Conservation (phyloP, 1,140 invertebrate genomes). For the Aporrectodea caliginosa region DNA sequence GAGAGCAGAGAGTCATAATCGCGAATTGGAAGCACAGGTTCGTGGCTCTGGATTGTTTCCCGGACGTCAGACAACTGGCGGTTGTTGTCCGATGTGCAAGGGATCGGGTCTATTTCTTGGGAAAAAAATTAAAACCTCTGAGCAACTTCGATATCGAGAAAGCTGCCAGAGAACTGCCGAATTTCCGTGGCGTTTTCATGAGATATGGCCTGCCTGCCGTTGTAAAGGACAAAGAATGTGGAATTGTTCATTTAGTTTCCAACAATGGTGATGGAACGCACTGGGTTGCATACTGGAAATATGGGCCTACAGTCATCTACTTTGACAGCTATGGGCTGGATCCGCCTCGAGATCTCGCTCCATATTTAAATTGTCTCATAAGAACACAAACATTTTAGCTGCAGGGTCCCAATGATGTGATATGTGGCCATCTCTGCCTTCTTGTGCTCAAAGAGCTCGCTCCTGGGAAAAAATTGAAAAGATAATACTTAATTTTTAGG, state of each 20-base stretch:
- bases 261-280: neutral
- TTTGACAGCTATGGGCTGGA: neutral
- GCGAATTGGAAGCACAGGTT: neutral
- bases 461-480: neutral
- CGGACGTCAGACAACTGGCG: neutral
- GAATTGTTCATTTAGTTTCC: neutral
- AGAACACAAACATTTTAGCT: neutral
- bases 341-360: neutral
- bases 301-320: neutral
- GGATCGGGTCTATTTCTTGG: neutral
- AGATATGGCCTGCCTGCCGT: neutral
- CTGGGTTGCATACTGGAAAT: neutral
- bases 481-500: too few species aligned
- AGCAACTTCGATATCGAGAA: neutral
- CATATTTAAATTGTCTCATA: neutral
- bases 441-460: neutral
- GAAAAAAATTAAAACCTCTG: neutral
- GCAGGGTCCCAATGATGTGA: neutral
- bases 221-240: neutral
- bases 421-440: neutral
- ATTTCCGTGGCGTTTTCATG: neutral
- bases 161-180: neutral
- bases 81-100: neutral
- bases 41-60: neutral
- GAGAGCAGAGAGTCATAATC: neutral